Evolutionary conservation across 2,888 invertebrate genomes (phyloP).

Genomic region (Eulithis prunata): DNA sequence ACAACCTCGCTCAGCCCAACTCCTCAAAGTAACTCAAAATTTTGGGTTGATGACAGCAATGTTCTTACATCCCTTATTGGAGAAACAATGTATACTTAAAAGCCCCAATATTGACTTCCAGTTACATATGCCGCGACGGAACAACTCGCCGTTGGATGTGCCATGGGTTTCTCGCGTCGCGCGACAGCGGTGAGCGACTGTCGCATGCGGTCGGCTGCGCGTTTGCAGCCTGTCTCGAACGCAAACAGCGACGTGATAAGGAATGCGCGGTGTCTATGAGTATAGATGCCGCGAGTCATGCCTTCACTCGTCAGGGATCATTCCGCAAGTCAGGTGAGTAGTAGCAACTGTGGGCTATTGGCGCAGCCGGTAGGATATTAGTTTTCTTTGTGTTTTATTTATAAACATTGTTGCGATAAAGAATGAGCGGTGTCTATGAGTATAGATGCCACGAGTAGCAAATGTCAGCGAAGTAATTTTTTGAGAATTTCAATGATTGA

Average conservation of each 20-base stretch:
- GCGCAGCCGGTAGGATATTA: constrained; percentile 4
- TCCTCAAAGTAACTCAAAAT: too few species aligned
- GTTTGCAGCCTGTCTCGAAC: constrained; percentile 98
- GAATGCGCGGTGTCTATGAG: constrained; percentile 97
- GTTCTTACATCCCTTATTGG: too few species aligned
- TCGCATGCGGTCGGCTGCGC: constrained; percentile 99
- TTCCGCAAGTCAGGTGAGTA: constrained; percentile 89
- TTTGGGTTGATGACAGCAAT: too few species aligned
- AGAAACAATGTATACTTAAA: too few species aligned
- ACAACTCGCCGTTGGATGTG: constrained; percentile 99
- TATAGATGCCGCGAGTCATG: constrained; percentile 94
- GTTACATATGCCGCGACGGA: constrained; percentile 99
- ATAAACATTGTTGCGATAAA: not conserved
- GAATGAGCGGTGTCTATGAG: not conserved
- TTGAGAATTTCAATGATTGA: too few species aligned
- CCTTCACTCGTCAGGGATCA: constrained; percentile 96
- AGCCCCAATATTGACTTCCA: constrained; percentile 56
- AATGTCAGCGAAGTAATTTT: too few species aligned
- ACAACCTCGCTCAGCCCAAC: too few species aligned
- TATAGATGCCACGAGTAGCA: not conserved
- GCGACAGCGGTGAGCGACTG: constrained; percentile 98
- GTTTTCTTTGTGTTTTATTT: too few species aligned
- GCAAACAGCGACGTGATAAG: constrained; percentile 98
- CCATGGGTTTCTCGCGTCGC: constrained; percentile 98
- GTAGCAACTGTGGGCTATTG: not conserved